Base-by-base conservation (phyloP, 2,797 vertebrate genomes). In the Parambassis ranga region DNA sequence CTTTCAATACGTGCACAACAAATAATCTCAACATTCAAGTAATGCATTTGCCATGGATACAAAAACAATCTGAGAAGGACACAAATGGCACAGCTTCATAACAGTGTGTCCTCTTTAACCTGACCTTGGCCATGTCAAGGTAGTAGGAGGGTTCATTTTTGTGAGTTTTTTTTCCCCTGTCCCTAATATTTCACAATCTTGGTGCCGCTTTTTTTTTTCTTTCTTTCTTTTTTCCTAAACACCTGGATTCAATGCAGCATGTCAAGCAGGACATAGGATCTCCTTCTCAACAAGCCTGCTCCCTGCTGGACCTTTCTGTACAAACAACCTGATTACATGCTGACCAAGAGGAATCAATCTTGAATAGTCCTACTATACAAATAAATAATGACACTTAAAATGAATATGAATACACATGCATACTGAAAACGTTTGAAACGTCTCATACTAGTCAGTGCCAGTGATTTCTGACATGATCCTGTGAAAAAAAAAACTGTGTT, bases 21-120 rank as follows among this genome's bases (percentile, higher is more conserved):
- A 75, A 81, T 71, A 50, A 78, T 69, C 75, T 79, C 78, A 82
- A 87, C 68, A 89, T 93, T 93, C 92, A 93, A 93, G 92, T 93
- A 92, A 87, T 88, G 89, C 60, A 83, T 90, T 86, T 81, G 72
- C 84, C 77, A 82, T 71, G 42, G 63, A 75, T 51, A 75, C 61
- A 67, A 70, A 85, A 82, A 76, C 2, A 5, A 77, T 79, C 65
- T 62, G 44, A 57, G 81, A 78, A 77, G 47, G 41, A 75, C 80
- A 74, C 28, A 42, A 86, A 88, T 86, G 89, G 87, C 88, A 89
- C 87, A 52, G 71, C 72, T 77, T 81, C 55, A 77, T 62, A 79
- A 84, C 67, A 77, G 71, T 56, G 60, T 64, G 64, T 87, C 75
- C 71, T 74, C 42, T 71, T 66, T 56, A 52, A 80, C 82, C 76